Conservation (phyloP, 2,888 invertebrate genomes). For the Chrysina gloriosa region DNA sequence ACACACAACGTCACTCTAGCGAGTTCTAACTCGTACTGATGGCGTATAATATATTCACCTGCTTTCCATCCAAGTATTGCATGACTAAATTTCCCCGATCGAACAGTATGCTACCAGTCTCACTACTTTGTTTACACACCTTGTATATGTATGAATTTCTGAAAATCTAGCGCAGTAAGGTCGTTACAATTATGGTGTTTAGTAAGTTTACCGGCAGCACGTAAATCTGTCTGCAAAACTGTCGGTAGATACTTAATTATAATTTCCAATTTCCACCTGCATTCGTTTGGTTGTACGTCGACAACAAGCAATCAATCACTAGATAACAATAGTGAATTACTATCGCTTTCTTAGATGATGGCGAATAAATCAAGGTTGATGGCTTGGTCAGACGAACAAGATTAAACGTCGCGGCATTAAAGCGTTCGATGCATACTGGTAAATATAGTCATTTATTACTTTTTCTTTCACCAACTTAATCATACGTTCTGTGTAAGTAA, state of each 20-base stretch:
- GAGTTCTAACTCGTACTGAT: no score
- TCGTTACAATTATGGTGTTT: no score
- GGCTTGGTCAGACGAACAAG: constrained; percentile 14
- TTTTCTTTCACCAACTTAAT: constrained; percentile 19
- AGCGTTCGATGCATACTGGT: constrained; percentile 5
- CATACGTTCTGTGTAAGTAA: constrained; percentile 6
- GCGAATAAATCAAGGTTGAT: constrained; percentile 29
- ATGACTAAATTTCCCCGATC: no score
- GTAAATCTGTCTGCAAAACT: background rate
- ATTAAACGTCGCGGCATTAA: constrained; percentile 24
- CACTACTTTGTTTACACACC: no score
- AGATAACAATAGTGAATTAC: constrained; percentile 31
- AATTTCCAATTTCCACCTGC: constrained; percentile 15
- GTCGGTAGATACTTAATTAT: background rate
- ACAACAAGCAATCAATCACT: constrained; percentile 21
- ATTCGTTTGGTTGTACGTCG: background rate
- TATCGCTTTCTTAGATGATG: constrained; percentile 27
- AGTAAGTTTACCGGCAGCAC: no score
- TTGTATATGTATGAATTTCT: no score
- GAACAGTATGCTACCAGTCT: no score
- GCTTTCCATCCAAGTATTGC: no score
- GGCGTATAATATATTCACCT: no score
- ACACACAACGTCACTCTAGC: no score
- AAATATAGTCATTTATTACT: constrained; percentile 31
- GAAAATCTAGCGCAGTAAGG: no score